Conservation (phyloP, 2,113 vertebrate species). For the Excalfactoria chinensis region DNA sequence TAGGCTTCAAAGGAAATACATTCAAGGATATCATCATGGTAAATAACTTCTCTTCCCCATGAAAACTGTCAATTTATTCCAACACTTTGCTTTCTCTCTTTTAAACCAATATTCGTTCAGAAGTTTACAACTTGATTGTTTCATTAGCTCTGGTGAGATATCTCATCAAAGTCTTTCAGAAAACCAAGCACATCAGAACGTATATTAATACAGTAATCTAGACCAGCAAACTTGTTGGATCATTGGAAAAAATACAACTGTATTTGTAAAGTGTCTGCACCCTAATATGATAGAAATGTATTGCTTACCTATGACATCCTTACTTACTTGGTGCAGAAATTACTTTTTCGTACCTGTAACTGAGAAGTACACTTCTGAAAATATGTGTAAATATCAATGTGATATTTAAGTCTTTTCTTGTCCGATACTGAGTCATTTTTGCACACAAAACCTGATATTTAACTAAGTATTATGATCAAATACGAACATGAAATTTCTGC, state of each 20-base stretch:
- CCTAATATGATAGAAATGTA: not conserved
- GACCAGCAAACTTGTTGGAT: not conserved
- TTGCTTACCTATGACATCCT: not conserved
- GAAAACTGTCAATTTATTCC: not conserved
- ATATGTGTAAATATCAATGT: not conserved
- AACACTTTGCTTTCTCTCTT: not conserved
- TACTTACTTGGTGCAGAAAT: not conserved
- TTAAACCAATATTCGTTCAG: not conserved
- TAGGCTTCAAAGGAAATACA: not conserved
- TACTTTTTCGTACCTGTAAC: not conserved
- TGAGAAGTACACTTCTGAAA: not conserved
- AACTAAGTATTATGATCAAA: fast-evolving
- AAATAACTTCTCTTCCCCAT: not conserved
- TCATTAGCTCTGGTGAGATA: not conserved
- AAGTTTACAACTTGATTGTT: not conserved
- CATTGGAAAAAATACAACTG: not conserved
- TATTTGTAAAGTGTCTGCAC: not conserved
- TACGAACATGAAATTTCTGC: not conserved
- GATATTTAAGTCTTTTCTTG: not conserved
- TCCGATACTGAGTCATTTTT: not conserved
- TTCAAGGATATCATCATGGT: not conserved
- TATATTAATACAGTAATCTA: not conserved
- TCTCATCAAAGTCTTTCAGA: not conserved
- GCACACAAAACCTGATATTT: not conserved
- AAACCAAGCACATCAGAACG: not conserved